A percentile compares a stretch with the other conserved stretches of the same genome.
phyloP scores from a whole-genome alignment of 2,797 vertebrate species.

The Spinibarbus caldwelli region DNA sequence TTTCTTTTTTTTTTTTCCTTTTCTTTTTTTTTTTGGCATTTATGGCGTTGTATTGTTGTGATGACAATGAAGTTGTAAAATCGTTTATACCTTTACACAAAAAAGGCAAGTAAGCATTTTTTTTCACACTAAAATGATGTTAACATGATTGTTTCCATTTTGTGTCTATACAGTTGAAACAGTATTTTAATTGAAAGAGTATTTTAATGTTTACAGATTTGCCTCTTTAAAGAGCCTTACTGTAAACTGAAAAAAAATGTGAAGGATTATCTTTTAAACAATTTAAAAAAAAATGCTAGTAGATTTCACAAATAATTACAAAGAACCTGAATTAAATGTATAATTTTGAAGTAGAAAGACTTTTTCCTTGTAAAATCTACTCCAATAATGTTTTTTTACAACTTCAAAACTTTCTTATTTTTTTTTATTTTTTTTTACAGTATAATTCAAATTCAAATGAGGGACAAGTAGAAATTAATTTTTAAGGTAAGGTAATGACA shows the following conservation, averaged over 20 bases:
- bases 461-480: background rate
- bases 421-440: background rate
- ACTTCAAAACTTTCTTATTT: too few species aligned
- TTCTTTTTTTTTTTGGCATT: background rate
- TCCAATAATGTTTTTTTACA: background rate
- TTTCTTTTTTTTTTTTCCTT: background rate
- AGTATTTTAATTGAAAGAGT: too few species aligned
- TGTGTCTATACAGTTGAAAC: too few species aligned
- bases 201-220: too few species aligned
- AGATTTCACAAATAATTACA: background rate
- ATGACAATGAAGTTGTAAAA: background rate
- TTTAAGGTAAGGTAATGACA: background rate
- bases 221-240: background rate
- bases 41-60: background rate
- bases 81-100: background rate
- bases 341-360: background rate
- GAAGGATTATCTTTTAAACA: background rate
- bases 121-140: too few species aligned
- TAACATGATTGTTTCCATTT: too few species aligned
- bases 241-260: background rate
- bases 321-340: background rate
- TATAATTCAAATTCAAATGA: background rate
- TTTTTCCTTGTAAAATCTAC: background rate
- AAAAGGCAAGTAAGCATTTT: background rate
- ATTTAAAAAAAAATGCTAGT: too few species aligned